A percentile compares a stretch with the other conserved stretches of the same genome.
Evolutionary conservation across 2,888 invertebrate species (phyloP).

Genomic region (Parnassius orleans): DNA sequence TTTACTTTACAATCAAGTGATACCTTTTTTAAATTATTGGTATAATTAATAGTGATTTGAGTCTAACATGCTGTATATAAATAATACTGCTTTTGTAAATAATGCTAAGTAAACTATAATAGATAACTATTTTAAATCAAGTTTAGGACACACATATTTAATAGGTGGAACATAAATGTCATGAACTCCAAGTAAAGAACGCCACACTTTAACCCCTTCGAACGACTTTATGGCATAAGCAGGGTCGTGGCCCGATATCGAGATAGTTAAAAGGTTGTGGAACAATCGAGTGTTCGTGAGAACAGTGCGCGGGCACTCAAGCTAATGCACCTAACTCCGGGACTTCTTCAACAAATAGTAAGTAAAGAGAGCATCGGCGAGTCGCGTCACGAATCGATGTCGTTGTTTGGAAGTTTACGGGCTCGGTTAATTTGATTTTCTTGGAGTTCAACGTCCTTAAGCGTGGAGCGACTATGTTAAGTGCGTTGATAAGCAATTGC

Average conservation of each 20-base stretch:
- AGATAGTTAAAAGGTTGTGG: slow-evolving; percentile 68
- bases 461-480: slow-evolving; percentile 14
- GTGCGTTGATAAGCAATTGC: slow-evolving; percentile 26
- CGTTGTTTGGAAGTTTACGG: slow-evolving; percentile 36
- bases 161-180: slow-evolving; percentile 10
- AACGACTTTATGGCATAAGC: slow-evolving; percentile 54
- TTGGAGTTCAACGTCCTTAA: slow-evolving; percentile 22
- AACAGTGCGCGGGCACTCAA: slow-evolving; percentile 52
- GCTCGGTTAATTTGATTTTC: slow-evolving; percentile 35
- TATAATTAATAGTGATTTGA: too few species aligned
- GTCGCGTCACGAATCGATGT: slow-evolving; percentile 47
- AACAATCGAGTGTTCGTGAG: slow-evolving; percentile 75
- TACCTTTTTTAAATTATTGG: too few species aligned
- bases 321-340: slow-evolving; percentile 46
- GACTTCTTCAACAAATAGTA: slow-evolving; percentile 38
- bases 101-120: too few species aligned
- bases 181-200: slow-evolving; percentile 21
- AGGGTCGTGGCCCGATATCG: slow-evolving; percentile 71
- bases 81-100: too few species aligned
- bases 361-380: slow-evolving; percentile 35
- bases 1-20: too few species aligned
- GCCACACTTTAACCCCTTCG: slow-evolving; percentile 42
- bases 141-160: background rate
- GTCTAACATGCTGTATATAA: too few species aligned
- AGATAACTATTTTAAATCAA: too few species aligned